Conservation (phyloP, 2,888 invertebrate genomes). For the Ophion costatus region DNA sequence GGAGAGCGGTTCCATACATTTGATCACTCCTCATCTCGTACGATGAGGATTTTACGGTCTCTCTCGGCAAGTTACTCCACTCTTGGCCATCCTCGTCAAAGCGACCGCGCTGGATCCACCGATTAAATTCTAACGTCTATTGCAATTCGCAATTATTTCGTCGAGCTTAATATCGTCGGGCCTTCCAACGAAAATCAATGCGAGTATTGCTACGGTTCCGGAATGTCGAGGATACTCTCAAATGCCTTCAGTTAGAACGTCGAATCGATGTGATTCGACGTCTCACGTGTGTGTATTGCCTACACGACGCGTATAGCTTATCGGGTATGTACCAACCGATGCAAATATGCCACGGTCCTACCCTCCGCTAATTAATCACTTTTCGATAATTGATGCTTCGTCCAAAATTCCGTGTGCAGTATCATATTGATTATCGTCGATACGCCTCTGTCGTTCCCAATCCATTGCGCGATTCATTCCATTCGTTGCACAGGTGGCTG, state of each 20-base stretch:
- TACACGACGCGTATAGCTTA: background rate
- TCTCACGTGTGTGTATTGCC: background rate
- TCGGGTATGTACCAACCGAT: background rate
- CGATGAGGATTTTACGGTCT: constrained; percentile 38
- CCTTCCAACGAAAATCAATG: constrained; percentile 24
- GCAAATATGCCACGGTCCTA: constrained; percentile 57
- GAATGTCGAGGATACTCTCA: constrained; percentile 22
- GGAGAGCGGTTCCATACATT: constrained; percentile 41
- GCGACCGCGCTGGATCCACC: constrained; percentile 20
- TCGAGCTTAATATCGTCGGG: constrained; percentile 30
- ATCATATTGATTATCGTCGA: background rate
- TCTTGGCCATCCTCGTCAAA: constrained; percentile 35
- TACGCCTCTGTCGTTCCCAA: background rate
- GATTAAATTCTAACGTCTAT: constrained; percentile 23
- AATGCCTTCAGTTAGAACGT: constrained; percentile 26
- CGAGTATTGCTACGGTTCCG: constrained; percentile 12
- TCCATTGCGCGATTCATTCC: background rate
- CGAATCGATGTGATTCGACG: constrained; percentile 24
- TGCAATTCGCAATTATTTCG: constrained; percentile 37
- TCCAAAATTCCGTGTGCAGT: constrained; percentile 43
- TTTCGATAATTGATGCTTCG: constrained; percentile 72
- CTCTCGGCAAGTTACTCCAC: constrained; percentile 37
- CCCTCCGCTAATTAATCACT: constrained; percentile 72
- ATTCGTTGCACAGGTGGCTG: background rate
- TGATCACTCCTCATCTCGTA: constrained; percentile 35